These are phyloP conservation scores for Camponotus fellah DNA, from an alignment of 2,888 invertebrate species.

Conservation along the genomic window DNA sequence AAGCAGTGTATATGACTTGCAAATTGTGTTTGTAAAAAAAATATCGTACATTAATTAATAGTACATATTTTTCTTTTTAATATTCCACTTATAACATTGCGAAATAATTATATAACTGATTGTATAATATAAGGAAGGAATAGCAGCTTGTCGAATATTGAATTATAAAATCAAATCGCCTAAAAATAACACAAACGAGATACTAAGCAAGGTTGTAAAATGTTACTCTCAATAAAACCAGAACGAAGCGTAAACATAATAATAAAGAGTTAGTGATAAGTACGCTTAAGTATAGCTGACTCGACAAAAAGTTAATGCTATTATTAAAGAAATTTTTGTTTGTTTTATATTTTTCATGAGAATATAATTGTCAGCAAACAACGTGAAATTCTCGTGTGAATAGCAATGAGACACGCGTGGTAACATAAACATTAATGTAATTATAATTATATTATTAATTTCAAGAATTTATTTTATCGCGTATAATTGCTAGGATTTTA, in stretches of 20 bases:
- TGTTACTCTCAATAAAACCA: constrained; percentile 2
- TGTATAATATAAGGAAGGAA: background rate
- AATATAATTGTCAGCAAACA: background rate
- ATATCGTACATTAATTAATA: background rate
- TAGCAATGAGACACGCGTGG: background rate
- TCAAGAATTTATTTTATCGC: background rate
- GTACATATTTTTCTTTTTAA: background rate
- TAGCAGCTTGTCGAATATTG: background rate
- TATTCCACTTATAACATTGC: background rate
- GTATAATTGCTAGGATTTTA: background rate
- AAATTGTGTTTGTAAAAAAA: background rate
- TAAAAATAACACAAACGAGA: background rate
- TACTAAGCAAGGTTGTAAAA: background rate
- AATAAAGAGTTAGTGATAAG: background rate
- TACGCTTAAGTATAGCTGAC: background rate
- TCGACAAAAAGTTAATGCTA: background rate
- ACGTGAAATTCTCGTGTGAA: background rate
- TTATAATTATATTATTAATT: background rate
- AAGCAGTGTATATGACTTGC: background rate
- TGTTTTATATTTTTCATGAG: background rate
- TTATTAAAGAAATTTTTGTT: constrained; percentile 1
- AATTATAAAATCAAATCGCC: background rate
- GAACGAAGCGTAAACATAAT: background rate
- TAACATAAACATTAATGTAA: background rate
- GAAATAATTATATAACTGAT: background rate